Evolutionary conservation across 2,113 vertebrate species (phyloP).

Genomic region (Ascaphus truei): DNA sequence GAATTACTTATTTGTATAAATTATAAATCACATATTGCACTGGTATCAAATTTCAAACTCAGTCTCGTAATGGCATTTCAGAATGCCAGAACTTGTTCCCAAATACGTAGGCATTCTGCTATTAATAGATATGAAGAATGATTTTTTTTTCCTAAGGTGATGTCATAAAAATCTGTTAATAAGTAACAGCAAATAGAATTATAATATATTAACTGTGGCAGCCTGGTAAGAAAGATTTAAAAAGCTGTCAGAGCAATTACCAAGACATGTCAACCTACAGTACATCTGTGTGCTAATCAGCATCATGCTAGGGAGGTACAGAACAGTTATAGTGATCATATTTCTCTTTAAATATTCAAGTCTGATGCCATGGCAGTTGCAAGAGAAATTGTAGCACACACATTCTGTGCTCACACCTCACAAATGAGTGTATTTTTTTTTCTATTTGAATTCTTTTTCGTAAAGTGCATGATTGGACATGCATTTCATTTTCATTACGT

Average conservation of each 20-base stretch:
- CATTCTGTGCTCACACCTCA: not conserved
- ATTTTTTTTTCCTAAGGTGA: not conserved
- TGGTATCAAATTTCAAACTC: too few relatives aligned
- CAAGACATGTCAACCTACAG: not conserved
- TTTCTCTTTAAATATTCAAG: not conserved
- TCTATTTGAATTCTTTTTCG: conserved; percentile 4
- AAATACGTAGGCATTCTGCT: not conserved
- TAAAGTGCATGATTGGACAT: conserved; percentile 13
- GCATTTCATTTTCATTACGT: conserved; percentile 2
- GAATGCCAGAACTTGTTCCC: too few relatives aligned
- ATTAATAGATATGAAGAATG: not conserved
- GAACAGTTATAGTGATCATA: not conserved
- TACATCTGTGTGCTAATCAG: not conserved
- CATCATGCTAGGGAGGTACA: not conserved
- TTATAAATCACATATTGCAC: too few relatives aligned
- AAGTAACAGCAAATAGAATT: not conserved
- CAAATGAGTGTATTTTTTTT: not conserved
- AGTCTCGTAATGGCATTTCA: too few relatives aligned
- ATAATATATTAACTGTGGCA: not conserved
- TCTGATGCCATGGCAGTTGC: not conserved
- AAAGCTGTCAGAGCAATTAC: not conserved
- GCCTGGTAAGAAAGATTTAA: conserved; percentile 10
- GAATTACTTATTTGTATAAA: too few relatives aligned
- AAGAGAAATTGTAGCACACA: not conserved
- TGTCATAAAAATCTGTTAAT: not conserved